Conservation (phyloP, 2,113 vertebrate species). For the Microcebus griseorufus region DNA sequence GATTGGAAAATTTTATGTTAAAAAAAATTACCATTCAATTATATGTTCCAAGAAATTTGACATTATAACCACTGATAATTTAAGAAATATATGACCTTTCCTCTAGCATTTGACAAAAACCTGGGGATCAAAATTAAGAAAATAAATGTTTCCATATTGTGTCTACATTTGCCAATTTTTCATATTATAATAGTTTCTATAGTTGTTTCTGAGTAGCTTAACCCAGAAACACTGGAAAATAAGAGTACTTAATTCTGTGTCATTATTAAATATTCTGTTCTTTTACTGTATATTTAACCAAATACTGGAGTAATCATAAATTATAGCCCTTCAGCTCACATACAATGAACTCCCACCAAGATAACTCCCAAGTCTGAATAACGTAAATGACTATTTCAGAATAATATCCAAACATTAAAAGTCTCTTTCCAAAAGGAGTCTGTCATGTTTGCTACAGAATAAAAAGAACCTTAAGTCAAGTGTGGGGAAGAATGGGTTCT, state of each 20-base stretch:
- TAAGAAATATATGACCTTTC: constrained; percentile 45
- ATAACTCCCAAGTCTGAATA: constrained; percentile 61
- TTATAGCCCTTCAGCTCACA: constrained; percentile 78
- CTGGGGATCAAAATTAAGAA: constrained; percentile 64
- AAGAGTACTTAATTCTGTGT: constrained; percentile 77
- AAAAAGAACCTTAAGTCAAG: constrained; percentile 49
- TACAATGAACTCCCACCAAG: constrained; percentile 42
- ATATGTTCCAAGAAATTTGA: constrained; percentile 44
- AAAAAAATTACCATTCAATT: not conserved
- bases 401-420: constrained; percentile 51
- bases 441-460: constrained; percentile 8
- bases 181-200: constrained; percentile 84
- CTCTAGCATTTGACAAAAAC: constrained; percentile 71
- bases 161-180: constrained; percentile 85
- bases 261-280: constrained; percentile 79
- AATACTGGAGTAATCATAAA: constrained; percentile 83
- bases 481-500: constrained; percentile 19
- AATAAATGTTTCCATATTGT: constrained; percentile 89
- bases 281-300: constrained; percentile 80
- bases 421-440: constrained; percentile 54
- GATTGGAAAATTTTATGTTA: not conserved
- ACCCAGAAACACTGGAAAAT: constrained; percentile 81
- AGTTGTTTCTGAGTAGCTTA: constrained; percentile 84
- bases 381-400: constrained; percentile 65
- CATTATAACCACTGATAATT: constrained; percentile 62